Conservation (phyloP, 2,888 invertebrate genomes). For the Thyatira batis region DNA sequence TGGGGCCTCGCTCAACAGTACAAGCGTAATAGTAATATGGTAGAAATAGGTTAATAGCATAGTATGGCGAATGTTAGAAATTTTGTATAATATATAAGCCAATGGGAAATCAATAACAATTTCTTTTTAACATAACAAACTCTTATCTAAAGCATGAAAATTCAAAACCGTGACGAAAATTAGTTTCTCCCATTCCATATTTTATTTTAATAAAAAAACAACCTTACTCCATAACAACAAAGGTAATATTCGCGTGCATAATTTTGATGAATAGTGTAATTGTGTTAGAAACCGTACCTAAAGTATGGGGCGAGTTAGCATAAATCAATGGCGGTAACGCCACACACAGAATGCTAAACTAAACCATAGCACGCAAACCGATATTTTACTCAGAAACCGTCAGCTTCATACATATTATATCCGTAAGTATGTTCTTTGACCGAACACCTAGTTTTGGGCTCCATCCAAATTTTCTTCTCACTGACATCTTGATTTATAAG, state of each 20-base stretch:
- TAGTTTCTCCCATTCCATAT: not conserved
- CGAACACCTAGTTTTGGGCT: not conserved
- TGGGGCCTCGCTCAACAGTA: too few relatives aligned
- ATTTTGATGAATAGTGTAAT: slow-evolving; percentile 1
- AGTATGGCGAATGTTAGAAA: too few relatives aligned
- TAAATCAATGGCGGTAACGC: slow-evolving; percentile 1
- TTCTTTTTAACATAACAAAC: not conserved
- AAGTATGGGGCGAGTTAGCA: slow-evolving; percentile 1
- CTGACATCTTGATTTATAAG: not conserved
- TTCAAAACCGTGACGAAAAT: not conserved
- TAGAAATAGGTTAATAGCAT: too few relatives aligned
- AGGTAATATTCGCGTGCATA: not conserved
- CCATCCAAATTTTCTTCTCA: not conserved
- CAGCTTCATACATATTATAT: slow-evolving; percentile 8
- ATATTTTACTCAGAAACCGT: slow-evolving; percentile 59
- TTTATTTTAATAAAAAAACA: not conserved
- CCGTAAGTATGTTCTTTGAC: not conserved
- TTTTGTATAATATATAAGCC: too few relatives aligned
- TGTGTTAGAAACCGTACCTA: slow-evolving; percentile 2
- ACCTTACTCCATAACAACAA: not conserved
- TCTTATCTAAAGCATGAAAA: not conserved
- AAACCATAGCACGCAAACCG: slow-evolving; percentile 64
- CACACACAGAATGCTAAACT: slow-evolving; percentile 39
- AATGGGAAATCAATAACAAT: not conserved
- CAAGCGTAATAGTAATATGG: too few relatives aligned